Conservation (phyloP, 1,140 invertebrate genomes). For the Grapholita molesta region DNA sequence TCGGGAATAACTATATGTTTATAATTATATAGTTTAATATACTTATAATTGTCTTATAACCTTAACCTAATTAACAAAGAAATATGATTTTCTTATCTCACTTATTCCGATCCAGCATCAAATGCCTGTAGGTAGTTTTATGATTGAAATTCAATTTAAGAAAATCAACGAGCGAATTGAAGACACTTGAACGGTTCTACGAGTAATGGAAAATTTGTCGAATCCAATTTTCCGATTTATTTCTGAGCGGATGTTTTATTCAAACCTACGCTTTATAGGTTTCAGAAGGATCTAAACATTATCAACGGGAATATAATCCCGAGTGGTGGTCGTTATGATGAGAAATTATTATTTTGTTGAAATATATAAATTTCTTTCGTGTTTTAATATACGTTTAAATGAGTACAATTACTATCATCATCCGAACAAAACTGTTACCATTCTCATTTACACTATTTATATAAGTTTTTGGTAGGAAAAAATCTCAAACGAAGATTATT, state of each 20-base stretch:
- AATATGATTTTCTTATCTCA: background rate
- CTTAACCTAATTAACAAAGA: too few relatives aligned
- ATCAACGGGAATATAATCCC: background rate
- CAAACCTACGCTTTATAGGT: conserved; percentile 13
- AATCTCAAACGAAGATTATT: too few relatives aligned
- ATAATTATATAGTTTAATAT: too few relatives aligned
- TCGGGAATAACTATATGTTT: too few relatives aligned
- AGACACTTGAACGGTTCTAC: conserved; percentile 10
- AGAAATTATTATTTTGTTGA: background rate
- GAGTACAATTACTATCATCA: too few relatives aligned
- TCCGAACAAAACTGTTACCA: too few relatives aligned
- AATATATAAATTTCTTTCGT: too few relatives aligned
- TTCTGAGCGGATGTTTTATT: conserved; percentile 5
- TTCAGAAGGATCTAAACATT: conserved; percentile 5
- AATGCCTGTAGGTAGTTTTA: background rate
- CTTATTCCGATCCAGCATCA: background rate
- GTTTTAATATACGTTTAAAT: too few relatives aligned
- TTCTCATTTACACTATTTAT: too few relatives aligned
- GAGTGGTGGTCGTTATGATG: background rate
- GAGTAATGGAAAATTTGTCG: conserved; percentile 17
- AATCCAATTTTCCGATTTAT: conserved; percentile 12
- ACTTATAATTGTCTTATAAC: too few relatives aligned
- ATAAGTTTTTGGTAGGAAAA: too few relatives aligned
- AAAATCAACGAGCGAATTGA: conserved; percentile 10
- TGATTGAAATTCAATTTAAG: conserved; percentile 10